Evolutionary conservation across 2,113 vertebrate species (phyloP).

Genomic region (Hippocampus mohnikei): DNA sequence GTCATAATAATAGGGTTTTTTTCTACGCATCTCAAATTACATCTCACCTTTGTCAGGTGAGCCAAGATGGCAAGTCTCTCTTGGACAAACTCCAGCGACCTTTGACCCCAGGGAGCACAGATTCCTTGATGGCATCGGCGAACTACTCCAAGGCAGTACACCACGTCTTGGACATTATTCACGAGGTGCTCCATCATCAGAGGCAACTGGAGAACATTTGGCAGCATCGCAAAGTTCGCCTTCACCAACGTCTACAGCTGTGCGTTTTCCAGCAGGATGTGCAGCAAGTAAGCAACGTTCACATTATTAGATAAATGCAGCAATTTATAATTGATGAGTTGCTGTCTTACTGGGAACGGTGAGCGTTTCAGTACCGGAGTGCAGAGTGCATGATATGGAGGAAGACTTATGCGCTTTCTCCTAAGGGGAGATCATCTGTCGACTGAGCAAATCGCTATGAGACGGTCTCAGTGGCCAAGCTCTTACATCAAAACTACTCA

Average conservation of each 20-base stretch:
- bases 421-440: conserved; percentile 6
- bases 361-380: conserved; percentile 7
- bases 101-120: conserved; percentile 89
- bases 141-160: conserved; percentile 98
- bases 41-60: conserved; percentile 75
- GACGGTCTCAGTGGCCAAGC: conserved; percentile 23
- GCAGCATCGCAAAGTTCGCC: conserved; percentile 96
- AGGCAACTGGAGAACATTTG: conserved; percentile 96
- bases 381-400: conserved; percentile 15
- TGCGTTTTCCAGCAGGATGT: conserved; percentile 98
- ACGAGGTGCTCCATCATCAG: conserved; percentile 96
- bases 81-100: conserved; percentile 95
- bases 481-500: conserved; percentile 41
- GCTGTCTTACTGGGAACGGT: not conserved
- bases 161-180: conserved; percentile 93
- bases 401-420: conserved; percentile 24
- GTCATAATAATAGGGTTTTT: no score
- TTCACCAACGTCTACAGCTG: conserved; percentile 93
- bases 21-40: not conserved
- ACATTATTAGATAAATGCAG: not conserved
- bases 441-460: conserved; percentile 3
- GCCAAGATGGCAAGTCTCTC: conserved; percentile 94
- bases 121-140: conserved; percentile 89
- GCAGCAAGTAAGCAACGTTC: conserved; percentile 78
- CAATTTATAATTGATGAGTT: not conserved